Base-by-base conservation (phyloP, 1,140 invertebrate species). In the Pararge aegeria region DNA sequence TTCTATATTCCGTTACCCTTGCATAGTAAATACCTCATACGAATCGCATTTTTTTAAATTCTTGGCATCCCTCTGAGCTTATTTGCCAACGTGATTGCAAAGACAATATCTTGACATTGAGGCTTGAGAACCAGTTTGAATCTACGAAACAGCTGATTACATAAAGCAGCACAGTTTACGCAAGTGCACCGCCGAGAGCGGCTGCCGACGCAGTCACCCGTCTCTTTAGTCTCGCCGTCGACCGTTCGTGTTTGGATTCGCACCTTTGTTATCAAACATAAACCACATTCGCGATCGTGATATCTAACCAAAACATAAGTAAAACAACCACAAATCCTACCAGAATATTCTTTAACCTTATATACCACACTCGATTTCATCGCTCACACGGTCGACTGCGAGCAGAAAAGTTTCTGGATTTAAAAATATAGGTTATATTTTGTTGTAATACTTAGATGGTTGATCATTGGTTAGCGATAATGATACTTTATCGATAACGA, bases 81-180 rank as follows among this genome's bases (percentile, higher is more conserved):
- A 34, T 34, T 34, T 34, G 30, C 30, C n/a, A 34, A 34, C 30
- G 44, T 55, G 55, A 38, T 19, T 48, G 46, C 65, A 59, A 52
- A 48, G 53, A 55, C 48, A 65, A 54, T 69, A 53, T 66, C 58
- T 66, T 74, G 74, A 70, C 74, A 77, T 74, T 77, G 74, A 67
- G 54, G 64, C 61, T 64, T 56, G 63, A 64, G 58, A 73, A 69
- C 65, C 64, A 66, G 69, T 77, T 74, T 64, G 52, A 30, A 46
- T 66, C 61, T 70, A 55, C 69, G 53, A 65, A 68, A 58, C 65
- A 63, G 55, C 55, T 64, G 61, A 62, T 77, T 77, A 72, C 65
- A 70, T 77, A 78, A 77, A 67, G 21, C 44, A 27, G 40, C 44
- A 51, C 50, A 68, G 54, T 76, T 75, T 73, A 68, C 67, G 70